Base-by-base conservation (phyloP, 2,888 invertebrate genomes). In the Hypsopygia costalis region DNA sequence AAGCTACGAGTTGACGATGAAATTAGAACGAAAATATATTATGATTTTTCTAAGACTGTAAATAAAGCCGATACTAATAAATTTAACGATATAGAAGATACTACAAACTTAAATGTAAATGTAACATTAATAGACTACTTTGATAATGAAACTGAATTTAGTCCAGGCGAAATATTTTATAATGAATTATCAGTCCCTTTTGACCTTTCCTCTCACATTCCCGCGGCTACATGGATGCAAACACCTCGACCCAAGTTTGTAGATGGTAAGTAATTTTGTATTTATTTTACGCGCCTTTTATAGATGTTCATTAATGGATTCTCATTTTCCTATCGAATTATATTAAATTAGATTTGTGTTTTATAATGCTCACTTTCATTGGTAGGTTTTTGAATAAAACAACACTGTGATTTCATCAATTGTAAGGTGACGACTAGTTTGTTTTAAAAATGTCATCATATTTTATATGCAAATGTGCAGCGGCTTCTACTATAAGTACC, bases 31-130 rank as follows among this genome's bases (percentile, higher is more conserved):
- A 85, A 81, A 55, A 72, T 87, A 51, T 82, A 77, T 41, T 65
- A 80, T 35, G 86, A 86, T 58, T 87, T 81, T 46, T 82, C 76
- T 8, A 76, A 78, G 41, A 87, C 87, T 1, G 70, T 83, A 1
- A 76, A 79, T 45, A 80, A 76, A 63, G 44, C 55, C 16, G 49
- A 43, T 5, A 10, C 7, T 16, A 37, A 38, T 36, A 31, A 21
- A 16, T 20, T 39, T 8, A 35, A 48, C n/a, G 11, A 20, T 9
- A 2, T 20, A 11, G 41, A 40, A 5, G 44, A 47, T 29, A 20
- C 9, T 7, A 46, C 41, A 20, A 32, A 20, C 34, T 34, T 39
- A 6, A 41, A 41, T 34, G 40, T 46, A 12, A 53, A 48, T 41
- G 43, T 36, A 36, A 44, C 43, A 37, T 46, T 47, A 38, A 32